Percentiles rank a stretch among this genome's conserved stretches.
phyloP scores from a whole-genome alignment of 1,140 invertebrate species.

The Dendroctonus ponderosae region DNA sequence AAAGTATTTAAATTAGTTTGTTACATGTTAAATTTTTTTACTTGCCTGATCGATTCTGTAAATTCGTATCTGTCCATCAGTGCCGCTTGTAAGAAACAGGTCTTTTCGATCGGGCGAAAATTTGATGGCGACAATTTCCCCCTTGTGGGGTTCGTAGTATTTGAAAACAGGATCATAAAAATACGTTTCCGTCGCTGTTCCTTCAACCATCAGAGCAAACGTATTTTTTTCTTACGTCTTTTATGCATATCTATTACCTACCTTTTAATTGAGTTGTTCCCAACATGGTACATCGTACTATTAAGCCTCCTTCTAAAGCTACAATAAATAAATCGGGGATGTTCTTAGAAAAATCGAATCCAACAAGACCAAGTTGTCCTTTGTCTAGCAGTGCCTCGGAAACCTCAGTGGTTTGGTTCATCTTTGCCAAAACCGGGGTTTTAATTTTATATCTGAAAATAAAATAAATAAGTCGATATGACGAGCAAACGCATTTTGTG shows the following conservation, averaged over 20 bases:
- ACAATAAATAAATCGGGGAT: slow-evolving; percentile 46
- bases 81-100: slow-evolving; percentile 45
- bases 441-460: slow-evolving; percentile 44
- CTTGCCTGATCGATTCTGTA: slow-evolving; percentile 45
- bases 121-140: slow-evolving; percentile 41
- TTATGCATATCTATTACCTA: slow-evolving; percentile 23
- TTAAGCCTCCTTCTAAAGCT: slow-evolving; percentile 45
- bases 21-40: slow-evolving; percentile 4
- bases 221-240: neutral
- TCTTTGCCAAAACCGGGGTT: slow-evolving; percentile 36
- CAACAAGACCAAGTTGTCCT: slow-evolving; percentile 39
- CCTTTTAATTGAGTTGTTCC: slow-evolving; percentile 43
- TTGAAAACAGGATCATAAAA: slow-evolving; percentile 44
- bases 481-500: slow-evolving; percentile 2
- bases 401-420: slow-evolving; percentile 27
- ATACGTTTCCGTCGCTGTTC: slow-evolving; percentile 26
- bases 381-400: slow-evolving; percentile 37
- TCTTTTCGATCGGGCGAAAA: slow-evolving; percentile 46
- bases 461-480: slow-evolving; percentile 2
- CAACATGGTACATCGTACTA: slow-evolving; percentile 46
- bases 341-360: slow-evolving; percentile 48
- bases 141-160: slow-evolving; percentile 46
- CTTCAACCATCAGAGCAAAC: neutral
- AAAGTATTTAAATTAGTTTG: slow-evolving; percentile 17
- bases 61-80: slow-evolving; percentile 46